Evolutionary conservation across 2,797 vertebrate genomes (phyloP), one percentile per base, ranked within the genome.

Genomic region (Halcyon chelicuti): DNA sequence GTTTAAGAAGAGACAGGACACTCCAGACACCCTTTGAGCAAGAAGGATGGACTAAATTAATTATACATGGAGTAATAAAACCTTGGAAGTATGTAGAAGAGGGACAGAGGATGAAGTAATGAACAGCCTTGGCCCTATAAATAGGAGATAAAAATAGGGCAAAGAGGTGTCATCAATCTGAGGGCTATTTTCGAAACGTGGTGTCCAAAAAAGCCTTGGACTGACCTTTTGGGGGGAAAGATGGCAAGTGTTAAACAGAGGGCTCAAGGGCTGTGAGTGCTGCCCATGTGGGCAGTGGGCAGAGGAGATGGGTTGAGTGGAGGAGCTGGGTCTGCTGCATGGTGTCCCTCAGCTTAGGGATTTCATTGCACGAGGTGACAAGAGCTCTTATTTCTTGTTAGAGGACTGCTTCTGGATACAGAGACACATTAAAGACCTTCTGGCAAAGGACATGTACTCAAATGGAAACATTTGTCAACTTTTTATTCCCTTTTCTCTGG

Each of bases 91-190:
- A 37, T 2, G 3, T n/a, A 39, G 70, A 82, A 87, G 57, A 76
- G 39, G 72, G 57, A 52, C 20, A 52, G 65, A 72, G 8, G 58
- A 84, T 49, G 76, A 71, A 83, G 76, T 35, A 51, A 44, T 31
- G 46, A 91, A 44, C 28, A 62, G n/a, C 52, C 46, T 65, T 71
- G 74, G 71, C 19, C 49, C 68, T 82, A 51, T 37, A 61, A 71
- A 91, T 15, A 35, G 46, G 47, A 81, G 70, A 91, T 66, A 75
- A 97, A 96, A 95, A 93, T 12, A 94, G 87, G 62, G 51, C 80
- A 70, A 90, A 49, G 67, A 44, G 28, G 29, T 29, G 26, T 37
- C 76, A 91, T 86, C 71, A 67, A 4, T 85, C 76, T 76, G 60
- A 90, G 68, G 44, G 42, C 37, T 74, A 5, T 85, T 86, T 88